These are phyloP conservation scores for rat (Rattus norvegicus) DNA, from an alignment of 2,113 vertebrate genomes.

Conservation along the genomic window GRCr8 NC_086030.1:26386001-26386500, in stretches of 20 bases:
- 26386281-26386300: background rate
- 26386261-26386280: background rate
- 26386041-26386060: background rate
- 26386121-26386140: background rate
- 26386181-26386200: background rate
- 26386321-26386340: background rate
- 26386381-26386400: background rate
- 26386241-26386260: background rate
- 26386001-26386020: background rate
- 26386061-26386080: background rate
- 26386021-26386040: background rate
- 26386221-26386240: background rate
- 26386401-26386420: background rate
- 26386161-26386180: background rate
- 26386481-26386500: background rate
- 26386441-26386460: background rate
- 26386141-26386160: background rate
- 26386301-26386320: background rate
- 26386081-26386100: background rate
- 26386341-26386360: background rate
- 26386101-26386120: background rate
- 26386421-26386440: background rate
- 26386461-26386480: no score
- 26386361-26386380: background rate
- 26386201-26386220: background rate